phyloP scores from a whole-genome alignment of 1,140 invertebrate species.

The Drosophila aff. region DNA sequence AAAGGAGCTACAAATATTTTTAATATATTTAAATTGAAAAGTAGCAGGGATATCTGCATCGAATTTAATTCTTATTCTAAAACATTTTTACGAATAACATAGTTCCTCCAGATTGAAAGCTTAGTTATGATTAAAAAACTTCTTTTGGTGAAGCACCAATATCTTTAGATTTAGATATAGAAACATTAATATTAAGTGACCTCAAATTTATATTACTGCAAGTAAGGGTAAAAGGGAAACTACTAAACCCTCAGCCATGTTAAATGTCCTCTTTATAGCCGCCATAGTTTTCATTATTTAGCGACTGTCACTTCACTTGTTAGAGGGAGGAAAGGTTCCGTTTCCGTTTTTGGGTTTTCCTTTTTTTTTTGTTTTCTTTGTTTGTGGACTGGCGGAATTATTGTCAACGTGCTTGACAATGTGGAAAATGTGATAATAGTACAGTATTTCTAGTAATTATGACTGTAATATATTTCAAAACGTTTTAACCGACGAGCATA shows the following conservation, averaged over 20 bases:
- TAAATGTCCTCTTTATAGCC: not conserved
- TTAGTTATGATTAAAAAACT: too few relatives aligned
- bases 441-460: not conserved
- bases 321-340: not conserved
- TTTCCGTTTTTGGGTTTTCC: not conserved
- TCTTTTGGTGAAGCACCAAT: too few relatives aligned
- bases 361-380: not conserved
- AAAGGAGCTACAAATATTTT: too few relatives aligned
- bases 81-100: too few relatives aligned
- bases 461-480: not conserved
- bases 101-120: too few relatives aligned
- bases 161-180: not conserved
- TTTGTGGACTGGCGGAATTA: not conserved
- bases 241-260: not conserved
- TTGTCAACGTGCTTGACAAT: slow-evolving; percentile 1
- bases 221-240: not conserved
- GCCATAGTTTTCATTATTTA: not conserved
- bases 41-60: too few relatives aligned
- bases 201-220: not conserved
- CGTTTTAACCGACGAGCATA: not conserved
- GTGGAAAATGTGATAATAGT: not conserved
- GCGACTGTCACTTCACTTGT: not conserved
- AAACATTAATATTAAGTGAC: not conserved
- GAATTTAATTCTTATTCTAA: too few relatives aligned
- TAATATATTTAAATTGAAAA: too few relatives aligned